Percentiles rank a stretch among this genome's conserved stretches.
Evolutionary conservation across 2,888 invertebrate species (phyloP).

Genomic region (Drosophila pseudotakahashii): DNA sequence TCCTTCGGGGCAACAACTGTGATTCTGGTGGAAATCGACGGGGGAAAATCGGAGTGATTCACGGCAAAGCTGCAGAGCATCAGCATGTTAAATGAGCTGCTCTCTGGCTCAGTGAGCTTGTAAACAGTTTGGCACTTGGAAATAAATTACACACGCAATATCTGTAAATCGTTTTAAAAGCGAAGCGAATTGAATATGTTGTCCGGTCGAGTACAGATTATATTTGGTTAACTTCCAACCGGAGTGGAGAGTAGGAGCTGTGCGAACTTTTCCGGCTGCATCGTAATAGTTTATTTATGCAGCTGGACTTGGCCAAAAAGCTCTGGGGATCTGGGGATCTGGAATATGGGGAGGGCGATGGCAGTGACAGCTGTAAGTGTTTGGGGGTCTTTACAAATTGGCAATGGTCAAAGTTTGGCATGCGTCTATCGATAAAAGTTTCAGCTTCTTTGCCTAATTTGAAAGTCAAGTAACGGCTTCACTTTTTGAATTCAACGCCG

Average conservation of each 20-base stretch:
- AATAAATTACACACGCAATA: constrained; percentile 48
- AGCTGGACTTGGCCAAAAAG: constrained; percentile 4
- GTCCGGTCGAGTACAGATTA: constrained; percentile 41
- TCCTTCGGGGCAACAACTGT: constrained; percentile 41
- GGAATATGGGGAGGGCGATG: no score
- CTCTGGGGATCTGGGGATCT: constrained; percentile 8
- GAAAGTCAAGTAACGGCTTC: constrained; percentile 42
- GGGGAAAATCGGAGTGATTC: constrained; percentile 10
- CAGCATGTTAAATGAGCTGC: constrained; percentile 45
- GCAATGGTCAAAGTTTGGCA: constrained; percentile 56
- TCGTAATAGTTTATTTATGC: constrained; percentile 37
- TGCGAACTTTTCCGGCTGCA: constrained; percentile 18
- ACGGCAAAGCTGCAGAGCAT: constrained; percentile 18
- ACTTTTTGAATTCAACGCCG: constrained; percentile 15
- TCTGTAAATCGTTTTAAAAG: constrained; percentile 48
- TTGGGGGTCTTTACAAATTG: constrained; percentile 56
- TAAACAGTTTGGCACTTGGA: constrained; percentile 50
- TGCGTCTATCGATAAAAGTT: constrained; percentile 58
- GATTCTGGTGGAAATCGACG: constrained; percentile 7
- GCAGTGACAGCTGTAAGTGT: constrained; percentile 37
- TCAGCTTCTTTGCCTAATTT: constrained; percentile 29
- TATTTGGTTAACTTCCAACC: constrained; percentile 35
- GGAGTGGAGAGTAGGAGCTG: neutral
- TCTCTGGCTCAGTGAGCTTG: constrained; percentile 34
- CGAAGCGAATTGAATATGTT: constrained; percentile 40